Conservation (phyloP, 2,113 vertebrate species). For the Cinclus mexicanus region DNA sequence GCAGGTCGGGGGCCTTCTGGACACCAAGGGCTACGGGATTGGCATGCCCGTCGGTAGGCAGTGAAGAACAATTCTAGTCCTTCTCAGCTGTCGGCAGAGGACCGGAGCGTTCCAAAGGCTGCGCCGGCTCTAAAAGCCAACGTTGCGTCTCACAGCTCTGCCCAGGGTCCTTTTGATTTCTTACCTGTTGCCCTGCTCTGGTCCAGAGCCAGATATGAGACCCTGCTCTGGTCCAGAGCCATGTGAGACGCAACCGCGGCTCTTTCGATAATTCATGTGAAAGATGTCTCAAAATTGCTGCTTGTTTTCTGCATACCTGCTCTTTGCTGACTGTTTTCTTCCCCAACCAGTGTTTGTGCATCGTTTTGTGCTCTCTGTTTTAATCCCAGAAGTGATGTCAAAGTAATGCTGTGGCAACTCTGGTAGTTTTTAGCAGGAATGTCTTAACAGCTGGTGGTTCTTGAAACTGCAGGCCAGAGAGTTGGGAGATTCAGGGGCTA, state of each 20-base stretch:
- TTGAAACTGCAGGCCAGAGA: neutral
- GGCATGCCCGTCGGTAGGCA: constrained; percentile 95
- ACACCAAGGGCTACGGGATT: constrained; percentile 99
- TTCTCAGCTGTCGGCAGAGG: constrained; percentile 67
- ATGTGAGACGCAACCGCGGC: constrained; percentile 25
- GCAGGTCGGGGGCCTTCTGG: constrained; percentile 96
- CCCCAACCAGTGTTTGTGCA: neutral
- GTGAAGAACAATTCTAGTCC: constrained; percentile 72
- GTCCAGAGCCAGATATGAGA: neutral
- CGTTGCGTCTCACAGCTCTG: constrained; percentile 39
- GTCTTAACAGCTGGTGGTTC: neutral
- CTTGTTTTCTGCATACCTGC: constrained; percentile 18
- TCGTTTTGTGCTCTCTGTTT: neutral
- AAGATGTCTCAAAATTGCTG: constrained; percentile 35
- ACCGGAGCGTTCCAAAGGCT: constrained; percentile 54
- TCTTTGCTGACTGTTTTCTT: constrained; percentile 30
- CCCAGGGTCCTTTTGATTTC: neutral
- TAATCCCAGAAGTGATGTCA: neutral
- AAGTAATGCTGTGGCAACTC: neutral
- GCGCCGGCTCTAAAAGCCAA: constrained; percentile 23
- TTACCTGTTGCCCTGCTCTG: neutral
- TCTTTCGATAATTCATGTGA: constrained; percentile 11
- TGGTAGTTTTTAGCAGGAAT: neutral
- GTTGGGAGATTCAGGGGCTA: neutral
- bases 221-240: constrained; percentile 41